Evolutionary conservation across 2,888 invertebrate genomes (phyloP).

Genomic region (Lissocephala sabroskyi): DNA sequence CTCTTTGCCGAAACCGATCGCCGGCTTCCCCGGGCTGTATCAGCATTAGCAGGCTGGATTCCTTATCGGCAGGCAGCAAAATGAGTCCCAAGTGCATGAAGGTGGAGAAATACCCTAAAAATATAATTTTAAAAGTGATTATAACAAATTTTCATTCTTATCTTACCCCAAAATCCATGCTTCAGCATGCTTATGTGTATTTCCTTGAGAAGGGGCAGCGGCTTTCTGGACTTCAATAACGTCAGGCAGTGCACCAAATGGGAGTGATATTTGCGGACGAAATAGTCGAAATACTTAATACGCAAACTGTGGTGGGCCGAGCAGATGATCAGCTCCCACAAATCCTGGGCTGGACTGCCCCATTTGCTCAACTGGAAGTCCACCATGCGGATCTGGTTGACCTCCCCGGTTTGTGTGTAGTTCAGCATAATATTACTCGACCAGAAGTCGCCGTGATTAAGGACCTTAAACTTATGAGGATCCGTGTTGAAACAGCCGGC

Average conservation of each 20-base stretch:
- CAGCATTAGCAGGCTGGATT: slow-evolving; percentile 53
- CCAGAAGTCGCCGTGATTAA: slow-evolving; percentile 71
- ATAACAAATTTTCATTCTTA: neutral
- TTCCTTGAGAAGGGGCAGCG: slow-evolving; percentile 60
- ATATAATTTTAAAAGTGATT: neutral
- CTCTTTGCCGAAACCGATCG: slow-evolving; percentile 57
- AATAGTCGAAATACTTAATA: slow-evolving; percentile 64
- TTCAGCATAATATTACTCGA: slow-evolving; percentile 68
- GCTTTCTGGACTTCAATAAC: slow-evolving; percentile 54
- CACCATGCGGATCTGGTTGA: slow-evolving; percentile 66
- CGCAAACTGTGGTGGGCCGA: slow-evolving; percentile 63
- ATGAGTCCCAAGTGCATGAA: slow-evolving; percentile 59
- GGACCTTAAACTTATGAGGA: slow-evolving; percentile 60
- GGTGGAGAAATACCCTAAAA: slow-evolving; percentile 58
- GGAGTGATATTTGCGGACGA: slow-evolving; percentile 65
- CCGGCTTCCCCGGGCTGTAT: slow-evolving; percentile 60
- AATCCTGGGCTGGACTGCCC: slow-evolving; percentile 68
- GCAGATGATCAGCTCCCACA: slow-evolving; percentile 66
- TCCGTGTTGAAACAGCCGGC: slow-evolving; percentile 53
- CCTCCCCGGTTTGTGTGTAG: slow-evolving; percentile 46
- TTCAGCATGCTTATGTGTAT: slow-evolving; percentile 67
- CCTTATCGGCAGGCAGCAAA: slow-evolving; percentile 60
- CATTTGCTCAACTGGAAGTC: slow-evolving; percentile 69
- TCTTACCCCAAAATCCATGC: slow-evolving; percentile 66
- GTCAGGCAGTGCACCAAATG: slow-evolving; percentile 60